Base-by-base conservation (phyloP, 2,888 invertebrate species). In the Hanleya hanleyi region DNA sequence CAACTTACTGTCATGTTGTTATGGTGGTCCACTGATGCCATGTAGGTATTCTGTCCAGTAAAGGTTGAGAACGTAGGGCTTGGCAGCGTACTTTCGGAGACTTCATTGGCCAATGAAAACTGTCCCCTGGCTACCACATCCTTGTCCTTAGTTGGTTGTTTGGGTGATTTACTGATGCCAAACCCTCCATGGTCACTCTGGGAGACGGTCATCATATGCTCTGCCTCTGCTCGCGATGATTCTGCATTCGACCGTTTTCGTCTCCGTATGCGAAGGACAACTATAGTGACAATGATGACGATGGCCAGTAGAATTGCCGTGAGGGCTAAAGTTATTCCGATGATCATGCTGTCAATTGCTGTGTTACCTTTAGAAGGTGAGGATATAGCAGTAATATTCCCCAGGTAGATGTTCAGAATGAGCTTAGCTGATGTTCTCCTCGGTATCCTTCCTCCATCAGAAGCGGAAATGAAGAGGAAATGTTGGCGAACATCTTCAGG, bases 51-150 rank as follows among this genome's bases (percentile, higher is more conserved):
- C 32, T 57, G 57, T 22, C 57, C 57, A 4, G 57, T 57, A 57
- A 57, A 57, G 29, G 57, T 57, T 18, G 57, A 57, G 29, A 57
- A 57, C 29, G 57, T 57, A 57, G 57, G 57, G 29, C 57, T 57
- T 22, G 57, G 57, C 12, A 57, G 57, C 9, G 1, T 57, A 2
- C 12, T 57, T 57, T 57, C 26, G 2, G 32, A 29, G 47, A 47
- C 47, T 4, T 57, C 57, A 29, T 22, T 22, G 4, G 26, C 29
- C 2, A 57, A 32, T 4, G 57, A 29, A 29, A 57, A 57, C 57
- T 57, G 18, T 4, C 26, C 15, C 15, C 29, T 22, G 15, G 22
- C 26, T 15, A 57, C 29, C 29, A 57, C 26, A 32, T 12, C 29
- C 15, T 57, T 32, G 9, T 57, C 32, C 26, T 26, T 4, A 26